Percentiles rank a stretch among this genome's conserved stretches.
These are phyloP conservation scores for Microplitis demolitor DNA, from an alignment of 1,140 invertebrate genomes.

Conservation along the genomic window DNA sequence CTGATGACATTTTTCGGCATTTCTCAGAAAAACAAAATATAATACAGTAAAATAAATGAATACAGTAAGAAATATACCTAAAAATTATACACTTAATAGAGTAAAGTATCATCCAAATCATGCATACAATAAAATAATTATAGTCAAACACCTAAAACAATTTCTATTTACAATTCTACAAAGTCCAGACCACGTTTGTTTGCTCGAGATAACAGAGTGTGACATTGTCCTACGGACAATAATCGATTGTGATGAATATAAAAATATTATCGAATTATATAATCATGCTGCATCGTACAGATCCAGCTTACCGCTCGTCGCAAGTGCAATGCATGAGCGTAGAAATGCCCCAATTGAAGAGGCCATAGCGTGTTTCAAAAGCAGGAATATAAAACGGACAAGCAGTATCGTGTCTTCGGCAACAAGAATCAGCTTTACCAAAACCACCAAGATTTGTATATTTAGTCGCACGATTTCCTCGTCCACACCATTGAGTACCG, in stretches of 20 bases:
- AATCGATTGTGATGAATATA: background rate
- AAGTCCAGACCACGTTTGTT: background rate
- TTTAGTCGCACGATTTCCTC: constrained; percentile 74
- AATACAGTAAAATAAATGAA: no score
- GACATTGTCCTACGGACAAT: background rate
- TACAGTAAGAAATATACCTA: background rate
- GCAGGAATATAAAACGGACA: constrained; percentile 82
- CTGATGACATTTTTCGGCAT: no score
- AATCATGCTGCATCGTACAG: background rate
- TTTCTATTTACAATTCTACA: constrained; percentile 11
- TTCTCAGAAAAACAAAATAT: no score
- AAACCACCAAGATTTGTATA: constrained; percentile 80
- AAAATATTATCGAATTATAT: background rate
- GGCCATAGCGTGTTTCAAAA: constrained; percentile 76
- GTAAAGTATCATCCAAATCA: background rate
- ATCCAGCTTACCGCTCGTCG: constrained; percentile 75
- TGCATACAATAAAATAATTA: background rate
- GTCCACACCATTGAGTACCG: constrained; percentile 88
- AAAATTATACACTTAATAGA: background rate
- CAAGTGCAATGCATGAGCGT: constrained; percentile 88
- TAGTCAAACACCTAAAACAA: background rate
- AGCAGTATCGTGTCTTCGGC: constrained; percentile 78
- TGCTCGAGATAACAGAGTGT: background rate
- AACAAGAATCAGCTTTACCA: constrained; percentile 79
- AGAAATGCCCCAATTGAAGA: constrained; percentile 83